These are phyloP conservation scores for Miichthys miiuy DNA, from an alignment of 2,797 vertebrate species.

Conservation along the genomic window DNA sequence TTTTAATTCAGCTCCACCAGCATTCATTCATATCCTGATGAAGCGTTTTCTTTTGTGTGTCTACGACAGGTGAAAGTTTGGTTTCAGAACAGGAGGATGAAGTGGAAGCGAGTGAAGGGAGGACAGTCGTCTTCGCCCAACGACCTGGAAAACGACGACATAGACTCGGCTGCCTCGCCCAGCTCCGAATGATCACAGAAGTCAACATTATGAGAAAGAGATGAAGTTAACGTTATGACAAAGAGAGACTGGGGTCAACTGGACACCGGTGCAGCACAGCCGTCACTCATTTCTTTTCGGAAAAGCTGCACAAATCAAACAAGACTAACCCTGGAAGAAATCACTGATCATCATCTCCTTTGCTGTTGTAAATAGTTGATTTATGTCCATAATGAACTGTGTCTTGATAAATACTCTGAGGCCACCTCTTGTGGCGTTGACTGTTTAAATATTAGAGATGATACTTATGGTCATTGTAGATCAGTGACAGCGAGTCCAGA, in stretches of 20 bases:
- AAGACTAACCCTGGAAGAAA: constrained; percentile 57
- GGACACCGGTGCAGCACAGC: constrained; percentile 47
- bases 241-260: constrained; percentile 33
- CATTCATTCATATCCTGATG: neutral
- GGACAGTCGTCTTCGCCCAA: constrained; percentile 91
- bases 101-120: constrained; percentile 98
- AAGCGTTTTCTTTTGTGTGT: constrained; percentile 21
- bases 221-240: constrained; percentile 5
- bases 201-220: constrained; percentile 31
- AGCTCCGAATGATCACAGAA: constrained; percentile 88
- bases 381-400: constrained; percentile 65
- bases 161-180: constrained; percentile 93
- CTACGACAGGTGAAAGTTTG: constrained; percentile 94
- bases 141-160: constrained; percentile 91
- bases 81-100: constrained; percentile 99
- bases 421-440: constrained; percentile 27
- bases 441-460: constrained; percentile 48
- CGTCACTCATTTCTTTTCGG: constrained; percentile 12
- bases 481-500: constrained; percentile 55
- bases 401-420: constrained; percentile 53
- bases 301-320: constrained; percentile 54
- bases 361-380: constrained; percentile 79
- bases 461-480: constrained; percentile 61
- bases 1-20: neutral
- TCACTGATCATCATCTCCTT: constrained; percentile 58